A percentile compares a stretch with the other conserved stretches of the same genome.
phyloP scores from a whole-genome alignment of 2,113 vertebrate species.

The Cyprinus carpio region DNA sequence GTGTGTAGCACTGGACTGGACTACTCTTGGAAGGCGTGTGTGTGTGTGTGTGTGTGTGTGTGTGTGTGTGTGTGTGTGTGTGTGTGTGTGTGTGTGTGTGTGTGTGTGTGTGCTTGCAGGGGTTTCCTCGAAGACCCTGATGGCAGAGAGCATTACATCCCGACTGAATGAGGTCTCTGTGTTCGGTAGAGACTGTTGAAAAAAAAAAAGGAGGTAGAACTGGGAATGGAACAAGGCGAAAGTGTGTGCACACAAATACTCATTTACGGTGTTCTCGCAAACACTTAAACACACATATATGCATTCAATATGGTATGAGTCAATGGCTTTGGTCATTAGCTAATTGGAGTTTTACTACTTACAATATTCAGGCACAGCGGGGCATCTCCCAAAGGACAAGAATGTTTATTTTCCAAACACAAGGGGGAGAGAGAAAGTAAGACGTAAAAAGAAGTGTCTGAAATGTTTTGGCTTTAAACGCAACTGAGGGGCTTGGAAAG shows the following conservation, averaged over 20 bases:
- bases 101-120: constrained; percentile 2
- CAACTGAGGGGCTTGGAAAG: constrained; percentile 10
- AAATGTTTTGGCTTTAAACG: constrained; percentile 18
- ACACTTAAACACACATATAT: constrained; percentile 32
- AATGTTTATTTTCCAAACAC: constrained; percentile 17
- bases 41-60: too few species aligned
- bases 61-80: too few species aligned
- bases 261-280: constrained; percentile 13
- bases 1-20: constrained; percentile 30
- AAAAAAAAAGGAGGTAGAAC: background rate
- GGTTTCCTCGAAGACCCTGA: constrained; percentile 37
- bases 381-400: background rate
- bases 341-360: constrained; percentile 14
- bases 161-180: constrained; percentile 45
- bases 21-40: background rate
- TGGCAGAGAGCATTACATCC: constrained; percentile 10
- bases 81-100: too few species aligned
- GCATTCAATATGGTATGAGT: constrained; percentile 6
- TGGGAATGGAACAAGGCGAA: constrained; percentile 9
- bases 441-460: constrained; percentile 20
- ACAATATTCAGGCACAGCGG: constrained; percentile 1
- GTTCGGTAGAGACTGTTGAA: constrained; percentile 14
- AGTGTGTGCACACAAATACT: constrained; percentile 9
- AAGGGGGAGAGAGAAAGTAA: background rate
- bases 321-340: constrained; percentile 33